phyloP scores from a whole-genome alignment of 2,113 vertebrate species.

The Haliaeetus leucogaster region DNA sequence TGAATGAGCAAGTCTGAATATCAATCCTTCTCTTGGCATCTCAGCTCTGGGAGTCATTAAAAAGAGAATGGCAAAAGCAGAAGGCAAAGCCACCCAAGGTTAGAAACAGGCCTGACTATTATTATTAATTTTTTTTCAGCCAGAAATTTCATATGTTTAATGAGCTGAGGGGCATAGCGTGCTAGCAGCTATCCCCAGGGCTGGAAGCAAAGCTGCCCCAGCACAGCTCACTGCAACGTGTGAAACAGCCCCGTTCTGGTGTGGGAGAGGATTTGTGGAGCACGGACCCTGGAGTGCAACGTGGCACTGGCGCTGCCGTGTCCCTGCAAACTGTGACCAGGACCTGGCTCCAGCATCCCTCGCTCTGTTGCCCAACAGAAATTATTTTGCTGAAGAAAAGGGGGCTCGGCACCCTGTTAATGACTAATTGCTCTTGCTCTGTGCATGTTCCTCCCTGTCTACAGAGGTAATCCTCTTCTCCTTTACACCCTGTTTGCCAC shows the following conservation, averaged over 20 bases:
- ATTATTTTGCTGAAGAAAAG: neutral
- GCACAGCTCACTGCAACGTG: neutral
- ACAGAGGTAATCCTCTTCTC: neutral
- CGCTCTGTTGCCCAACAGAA: accelerated
- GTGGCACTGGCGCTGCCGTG: accelerated
- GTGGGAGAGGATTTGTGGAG: neutral
- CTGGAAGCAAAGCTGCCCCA: neutral
- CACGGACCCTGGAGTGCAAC: accelerated
- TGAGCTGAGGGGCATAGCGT: neutral
- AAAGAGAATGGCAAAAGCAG: slow-evolving; percentile 30
- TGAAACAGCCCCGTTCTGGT: neutral
- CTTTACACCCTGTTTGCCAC: neutral
- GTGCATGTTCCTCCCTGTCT: accelerated
- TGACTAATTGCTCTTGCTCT: neutral
- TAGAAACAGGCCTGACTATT: neutral
- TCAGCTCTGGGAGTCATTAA: neutral
- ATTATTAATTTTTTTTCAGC: neutral
- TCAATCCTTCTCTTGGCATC: slow-evolving; percentile 43
- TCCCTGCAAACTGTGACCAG: neutral
- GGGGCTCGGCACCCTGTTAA: neutral
- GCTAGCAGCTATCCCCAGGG: neutral
- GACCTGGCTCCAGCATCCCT: neutral
- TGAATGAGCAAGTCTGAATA: neutral
- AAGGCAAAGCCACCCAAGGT: slow-evolving; percentile 13
- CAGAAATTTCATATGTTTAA: neutral